Evolutionary conservation across 2,797 vertebrate species (phyloP), one percentile per base, ranked within the genome.

Genomic region (Darevskia nairensis): DNA sequence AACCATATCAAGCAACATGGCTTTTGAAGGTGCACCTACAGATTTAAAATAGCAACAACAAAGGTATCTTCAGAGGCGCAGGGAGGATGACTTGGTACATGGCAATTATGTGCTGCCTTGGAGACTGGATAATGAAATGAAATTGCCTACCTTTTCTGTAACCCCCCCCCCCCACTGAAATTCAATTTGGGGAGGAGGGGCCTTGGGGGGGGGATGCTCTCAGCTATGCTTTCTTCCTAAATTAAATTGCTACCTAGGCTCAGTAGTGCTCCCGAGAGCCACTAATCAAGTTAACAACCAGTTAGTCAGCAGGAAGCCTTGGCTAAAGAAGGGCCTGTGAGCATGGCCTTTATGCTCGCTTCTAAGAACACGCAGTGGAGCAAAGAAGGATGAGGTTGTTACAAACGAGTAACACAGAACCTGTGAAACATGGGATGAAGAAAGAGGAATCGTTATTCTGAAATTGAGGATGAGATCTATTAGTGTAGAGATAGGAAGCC

Each of bases 271-370:
- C 86, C 81, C 85, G 90, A 87, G 55, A 8, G 81, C 84, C 88
- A 55, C 87, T 96, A 94, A 97, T 95, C 0, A 3, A 94, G 66
- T 97, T 95, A 95, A 66, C 50, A n/a, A 6, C 84, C 15, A 50
- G 17, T 82, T 46, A 61, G 78, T n/a, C 88, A 80, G 88, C 13
- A 90, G 88, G 4, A 90, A 83, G 76, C 80, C 61, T 75, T 19
- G 46, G 41, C 80, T 86, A 4, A 2, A 11, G 85, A 78, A 90
- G 27, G 75, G 69, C 46, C 29, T 88, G 13, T 71, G 15, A 61
- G 75, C 23, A 59, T 21, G 8, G 39, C 55, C 23, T 68, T 50
- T 35, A 15, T n/a, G 72, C 13, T 32, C 29, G 21, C 35, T 44
- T 64, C 77, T 23, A 13, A 9, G 41, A 23, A 25, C 1, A 32